A percentile compares a stretch with the other conserved stretches of the same genome.
phyloP scores from a whole-genome alignment of 2,888 invertebrate species.

The Scaptomyza reducta region DNA sequence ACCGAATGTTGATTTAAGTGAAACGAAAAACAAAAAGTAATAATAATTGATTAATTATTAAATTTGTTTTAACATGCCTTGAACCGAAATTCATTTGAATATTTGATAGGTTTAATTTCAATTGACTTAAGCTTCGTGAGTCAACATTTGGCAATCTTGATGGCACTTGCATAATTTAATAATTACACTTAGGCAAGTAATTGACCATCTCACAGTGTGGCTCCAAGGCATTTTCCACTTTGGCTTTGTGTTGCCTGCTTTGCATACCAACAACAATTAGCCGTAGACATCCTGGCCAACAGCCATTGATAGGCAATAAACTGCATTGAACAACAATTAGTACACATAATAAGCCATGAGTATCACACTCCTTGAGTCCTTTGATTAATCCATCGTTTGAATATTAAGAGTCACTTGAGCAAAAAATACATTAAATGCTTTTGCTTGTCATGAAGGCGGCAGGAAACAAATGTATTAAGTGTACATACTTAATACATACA shows the following conservation, averaged over 20 bases:
- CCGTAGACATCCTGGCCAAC: slow-evolving; percentile 27
- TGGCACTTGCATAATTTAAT: slow-evolving; percentile 30
- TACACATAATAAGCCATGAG: slow-evolving; percentile 37
- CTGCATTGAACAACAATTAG: slow-evolving; percentile 16
- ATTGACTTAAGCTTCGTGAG: slow-evolving; percentile 20
- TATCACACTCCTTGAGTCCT: slow-evolving; percentile 1
- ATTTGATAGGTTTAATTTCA: slow-evolving; percentile 16
- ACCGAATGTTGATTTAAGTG: background rate
- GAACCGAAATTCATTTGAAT: slow-evolving; percentile 23
- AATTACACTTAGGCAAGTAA: slow-evolving; percentile 35
- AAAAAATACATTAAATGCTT: slow-evolving; percentile 57
- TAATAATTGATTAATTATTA: background rate
- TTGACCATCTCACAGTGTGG: slow-evolving; percentile 24
- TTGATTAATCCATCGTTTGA: slow-evolving; percentile 11
- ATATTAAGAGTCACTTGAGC: slow-evolving; percentile 56
- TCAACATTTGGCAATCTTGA: slow-evolving; percentile 26
- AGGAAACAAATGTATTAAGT: slow-evolving; percentile 51
- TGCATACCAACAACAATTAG: slow-evolving; percentile 19
- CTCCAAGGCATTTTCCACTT: slow-evolving; percentile 12
- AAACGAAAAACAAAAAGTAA: background rate
- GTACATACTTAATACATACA: slow-evolving; percentile 1
- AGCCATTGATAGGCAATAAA: slow-evolving; percentile 37
- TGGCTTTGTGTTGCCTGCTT: slow-evolving; percentile 3
- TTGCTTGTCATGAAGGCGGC: slow-evolving; percentile 17
- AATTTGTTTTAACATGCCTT: background rate